phyloP scores from a whole-genome alignment of 2,888 invertebrate species.

The Mycalesis mineus region DNA sequence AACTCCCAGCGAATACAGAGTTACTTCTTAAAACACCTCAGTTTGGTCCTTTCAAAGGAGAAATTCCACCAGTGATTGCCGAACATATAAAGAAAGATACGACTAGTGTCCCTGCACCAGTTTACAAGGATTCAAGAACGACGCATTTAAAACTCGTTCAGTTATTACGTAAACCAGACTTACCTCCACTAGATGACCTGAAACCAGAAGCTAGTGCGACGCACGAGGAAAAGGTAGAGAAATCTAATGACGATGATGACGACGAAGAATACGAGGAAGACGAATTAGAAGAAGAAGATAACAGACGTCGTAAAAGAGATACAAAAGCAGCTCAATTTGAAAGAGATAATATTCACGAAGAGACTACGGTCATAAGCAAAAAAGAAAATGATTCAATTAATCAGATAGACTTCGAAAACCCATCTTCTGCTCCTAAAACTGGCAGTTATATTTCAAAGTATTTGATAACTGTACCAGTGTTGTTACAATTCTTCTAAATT shows the following conservation, averaged over 20 bases:
- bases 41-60: conserved; percentile 85
- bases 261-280: conserved; percentile 41
- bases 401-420: conserved; percentile 51
- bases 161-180: conserved; percentile 36
- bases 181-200: conserved; percentile 41
- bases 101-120: conserved; percentile 26
- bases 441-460: conserved; percentile 35
- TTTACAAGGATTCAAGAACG: conserved; percentile 33
- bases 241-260: conserved; percentile 34
- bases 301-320: conserved; percentile 46
- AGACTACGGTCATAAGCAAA: conserved; percentile 36
- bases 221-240: conserved; percentile 36
- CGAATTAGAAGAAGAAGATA: conserved; percentile 34
- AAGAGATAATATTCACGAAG: conserved; percentile 47
- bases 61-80: conserved; percentile 77
- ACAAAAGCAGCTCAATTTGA: conserved; percentile 56
- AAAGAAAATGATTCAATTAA: conserved; percentile 46
- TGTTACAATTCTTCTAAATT: conserved; percentile 46
- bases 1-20: conserved; percentile 70
- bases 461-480: conserved; percentile 46
- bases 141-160: conserved; percentile 67
- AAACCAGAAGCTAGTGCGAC: conserved; percentile 49
- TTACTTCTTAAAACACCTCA: conserved; percentile 83
- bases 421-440: conserved; percentile 26
- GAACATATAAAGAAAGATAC: conserved; percentile 43